Base-by-base conservation (phyloP, 2,888 invertebrate species). In the Brachypalpus laphriformis region DNA sequence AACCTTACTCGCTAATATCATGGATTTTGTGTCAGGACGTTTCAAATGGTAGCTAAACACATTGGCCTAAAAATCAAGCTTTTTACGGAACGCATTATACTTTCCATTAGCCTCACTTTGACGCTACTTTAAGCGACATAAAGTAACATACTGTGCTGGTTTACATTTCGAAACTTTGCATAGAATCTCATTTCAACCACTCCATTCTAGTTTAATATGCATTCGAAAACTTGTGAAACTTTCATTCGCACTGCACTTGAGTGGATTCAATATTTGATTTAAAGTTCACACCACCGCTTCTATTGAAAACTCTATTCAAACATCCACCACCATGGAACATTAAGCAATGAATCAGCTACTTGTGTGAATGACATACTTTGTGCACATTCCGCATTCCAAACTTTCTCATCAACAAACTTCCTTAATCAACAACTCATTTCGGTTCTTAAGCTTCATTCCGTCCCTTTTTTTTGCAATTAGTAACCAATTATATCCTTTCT, bases 351-450 rank as follows among this genome's bases (percentile, higher is more conserved):
- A 70, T 74, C 78, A 68, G 56, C 63, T 25, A 56, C 78, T 72
- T 56, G 37, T 28, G 37, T 34, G 45, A 54, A 72, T 82, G 31
- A 66, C 65, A 47, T 22, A 47, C 47, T 74, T 45, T 49, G 34
- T 18, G 37, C 75, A 49, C 34, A 34, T 56, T 54, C 47, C 51
- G 42, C 49, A 59, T 31, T 47, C 51, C 31, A 56, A 54, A 56
- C 5, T 70, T 59, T 14, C n/a, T 14, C 40, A 40, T 40, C 9
- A 49, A 16, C 40, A 78, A 80, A 83, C 74, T 74, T 83, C 49
- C 42, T 78, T 78, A 78, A 78, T 83, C 78, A 78, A 83, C 82
- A 78, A 61, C 56, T 78, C 54, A 28, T 45, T 16, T 40, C 42
- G 45, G 54, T 49, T 78, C 47, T 51, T 80, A 49, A 72, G 56